Conservation (phyloP, 2,888 invertebrate genomes). For the Polydrusus cervinus region DNA sequence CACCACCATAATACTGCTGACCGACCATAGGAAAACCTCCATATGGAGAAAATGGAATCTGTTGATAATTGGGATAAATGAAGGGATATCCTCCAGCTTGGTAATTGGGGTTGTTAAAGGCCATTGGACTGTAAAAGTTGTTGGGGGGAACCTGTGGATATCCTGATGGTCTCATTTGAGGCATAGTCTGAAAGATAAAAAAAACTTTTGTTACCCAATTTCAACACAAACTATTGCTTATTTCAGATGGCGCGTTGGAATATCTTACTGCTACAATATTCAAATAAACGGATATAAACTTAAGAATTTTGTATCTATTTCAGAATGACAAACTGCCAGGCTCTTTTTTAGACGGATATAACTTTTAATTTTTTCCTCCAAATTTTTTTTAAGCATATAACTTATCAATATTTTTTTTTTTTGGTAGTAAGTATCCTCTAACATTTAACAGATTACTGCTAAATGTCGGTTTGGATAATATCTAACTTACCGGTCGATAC, state of each 20-base stretch:
- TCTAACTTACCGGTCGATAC: constrained; percentile 73
- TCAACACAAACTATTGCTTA: too few relatives aligned
- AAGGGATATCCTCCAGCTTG: constrained; percentile 54
- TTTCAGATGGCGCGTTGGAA: too few relatives aligned
- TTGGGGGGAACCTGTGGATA: constrained; percentile 59
- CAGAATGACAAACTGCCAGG: too few relatives aligned
- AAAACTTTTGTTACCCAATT: background rate
- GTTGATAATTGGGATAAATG: constrained; percentile 73
- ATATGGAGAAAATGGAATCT: constrained; percentile 64
- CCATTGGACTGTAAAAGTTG: constrained; percentile 63
- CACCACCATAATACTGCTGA: constrained; percentile 64
- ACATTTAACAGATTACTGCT: too few relatives aligned
- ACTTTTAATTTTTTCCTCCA: too few relatives aligned
- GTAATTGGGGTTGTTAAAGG: constrained; percentile 53
- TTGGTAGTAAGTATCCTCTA: too few relatives aligned
- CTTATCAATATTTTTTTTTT: too few relatives aligned
- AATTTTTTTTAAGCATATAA: too few relatives aligned
- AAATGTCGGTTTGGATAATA: too few relatives aligned
- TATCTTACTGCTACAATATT: too few relatives aligned
- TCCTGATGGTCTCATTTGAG: constrained; percentile 71
- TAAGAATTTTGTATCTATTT: too few relatives aligned
- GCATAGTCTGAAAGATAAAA: constrained; percentile 63
- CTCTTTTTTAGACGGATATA: too few relatives aligned
- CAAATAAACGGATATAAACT: background rate
- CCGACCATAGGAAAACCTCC: constrained; percentile 69